Base-by-base conservation (phyloP, 1,140 invertebrate genomes). In the Drosophila orena region DNA sequence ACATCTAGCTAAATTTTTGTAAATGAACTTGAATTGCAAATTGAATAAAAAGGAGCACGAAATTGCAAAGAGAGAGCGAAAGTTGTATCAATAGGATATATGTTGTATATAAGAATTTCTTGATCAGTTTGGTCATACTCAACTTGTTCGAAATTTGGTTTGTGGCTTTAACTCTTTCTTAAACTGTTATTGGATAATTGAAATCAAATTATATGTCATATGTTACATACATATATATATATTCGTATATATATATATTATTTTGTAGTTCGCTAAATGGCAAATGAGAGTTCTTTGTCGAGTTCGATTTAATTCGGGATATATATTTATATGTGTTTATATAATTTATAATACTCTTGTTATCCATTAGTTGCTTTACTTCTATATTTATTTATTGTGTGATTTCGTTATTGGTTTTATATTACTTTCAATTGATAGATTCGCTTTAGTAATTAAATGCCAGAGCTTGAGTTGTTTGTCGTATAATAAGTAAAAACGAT, bases 371-470 rank as follows among this genome's bases (percentile, higher is more conserved):
- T 78, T 88, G 71, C 47, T 47, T 81, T 81, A 77, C 22, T 73
- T 78, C 72, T 43, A 56, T 72, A 50, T 72, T 83, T 65, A 44
- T 72, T 83, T 52, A 55, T 57, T 78, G 38, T 76, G 42, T 74
- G 59, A 84, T 60, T 71, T 64, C 57, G 46, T 66, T 81, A 72
- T 77, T 60, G 20, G 52, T 40, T 79, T 81, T 43, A 77, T 89
- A 60, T 73, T 85, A 59, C 58, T 69, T 79, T 83, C 66, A 76
- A 76, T 81, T 83, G 66, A 79, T 79, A 88, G 50, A 70, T 70
- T 70, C 64, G 50, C 78, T 62, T 89, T 89, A 89, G 79, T 89
- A 89, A 89, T 89, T 89, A 80, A 89, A 89, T 84, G 84, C 84
- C 85, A 89, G 60, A 89, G 84, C 84, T 89, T 89, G 78, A 69